Conservation (phyloP, 2,113 vertebrate species). For the Gymnogyps californianus region DNA sequence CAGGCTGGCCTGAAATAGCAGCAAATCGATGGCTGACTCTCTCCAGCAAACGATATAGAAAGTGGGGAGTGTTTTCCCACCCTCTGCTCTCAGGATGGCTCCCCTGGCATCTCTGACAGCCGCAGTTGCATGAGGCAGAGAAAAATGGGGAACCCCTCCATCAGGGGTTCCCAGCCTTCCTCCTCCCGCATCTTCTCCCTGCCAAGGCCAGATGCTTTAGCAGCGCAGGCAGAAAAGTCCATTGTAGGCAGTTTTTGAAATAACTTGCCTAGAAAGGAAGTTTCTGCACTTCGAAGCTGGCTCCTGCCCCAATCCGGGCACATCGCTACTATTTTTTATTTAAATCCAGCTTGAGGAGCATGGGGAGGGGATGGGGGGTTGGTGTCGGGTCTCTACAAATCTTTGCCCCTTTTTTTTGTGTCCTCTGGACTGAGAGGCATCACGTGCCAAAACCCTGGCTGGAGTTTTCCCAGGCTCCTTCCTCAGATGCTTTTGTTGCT, state of each 20-base stretch:
- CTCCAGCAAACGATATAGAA: neutral
- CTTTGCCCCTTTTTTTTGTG: neutral
- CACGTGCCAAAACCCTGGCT: neutral
- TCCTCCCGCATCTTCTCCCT: neutral
- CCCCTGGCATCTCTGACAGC: neutral
- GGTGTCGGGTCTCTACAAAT: neutral
- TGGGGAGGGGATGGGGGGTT: neutral
- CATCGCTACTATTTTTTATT: neutral
- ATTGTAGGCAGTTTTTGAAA: conserved; percentile 56
- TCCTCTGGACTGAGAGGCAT: neutral
- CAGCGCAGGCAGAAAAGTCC: conserved; percentile 16
- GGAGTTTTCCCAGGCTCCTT: conserved; percentile 56
- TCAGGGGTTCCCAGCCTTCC: neutral
- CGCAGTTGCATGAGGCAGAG: neutral
- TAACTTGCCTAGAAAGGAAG: conserved; percentile 68
- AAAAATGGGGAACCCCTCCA: neutral
- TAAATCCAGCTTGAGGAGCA: neutral
- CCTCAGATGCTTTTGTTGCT: neutral
- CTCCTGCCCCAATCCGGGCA: conserved; percentile 23
- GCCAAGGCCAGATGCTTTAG: conserved; percentile 51
- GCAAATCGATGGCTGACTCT: neutral
- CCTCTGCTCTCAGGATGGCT: neutral
- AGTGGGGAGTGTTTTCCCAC: neutral
- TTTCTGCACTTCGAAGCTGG: conserved; percentile 49
- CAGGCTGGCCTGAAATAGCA: neutral